These are phyloP conservation scores for Pelochelys cantorii DNA, from an alignment of 2,797 vertebrate genomes.

Conservation along the genomic window DNA sequence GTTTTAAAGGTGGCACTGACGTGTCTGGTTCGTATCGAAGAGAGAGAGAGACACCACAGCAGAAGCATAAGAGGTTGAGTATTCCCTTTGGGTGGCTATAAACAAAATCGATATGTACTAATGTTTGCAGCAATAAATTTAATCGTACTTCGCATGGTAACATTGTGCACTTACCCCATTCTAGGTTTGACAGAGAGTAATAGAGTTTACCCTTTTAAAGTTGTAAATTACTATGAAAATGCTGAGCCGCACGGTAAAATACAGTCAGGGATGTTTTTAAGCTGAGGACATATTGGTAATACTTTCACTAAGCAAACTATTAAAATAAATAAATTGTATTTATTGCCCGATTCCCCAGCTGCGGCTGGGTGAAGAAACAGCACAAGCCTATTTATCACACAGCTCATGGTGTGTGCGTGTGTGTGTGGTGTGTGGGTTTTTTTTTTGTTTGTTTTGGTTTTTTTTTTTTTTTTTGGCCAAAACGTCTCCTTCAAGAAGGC, in stretches of 20 bases:
- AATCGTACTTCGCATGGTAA: conserved; percentile 77
- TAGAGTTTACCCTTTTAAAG: conserved; percentile 83
- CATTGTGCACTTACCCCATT: conserved; percentile 78
- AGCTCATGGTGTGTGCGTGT: conserved; percentile 71
- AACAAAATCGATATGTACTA: conserved; percentile 83
- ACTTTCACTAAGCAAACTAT: conserved; percentile 83
- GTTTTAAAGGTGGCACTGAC: conserved; percentile 42
- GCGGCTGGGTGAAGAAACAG: conserved; percentile 69
- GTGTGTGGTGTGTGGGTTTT: too few relatives aligned
- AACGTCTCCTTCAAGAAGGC: conserved; percentile 70
- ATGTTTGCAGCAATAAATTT: conserved; percentile 82
- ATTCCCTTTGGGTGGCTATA: conserved; percentile 78
- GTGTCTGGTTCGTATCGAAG: conserved; percentile 26
- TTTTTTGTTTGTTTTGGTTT: too few relatives aligned
- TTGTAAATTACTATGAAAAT: conserved; percentile 84
- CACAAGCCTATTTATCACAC: conserved; percentile 76
- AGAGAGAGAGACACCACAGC: background rate
- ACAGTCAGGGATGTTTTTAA: conserved; percentile 79
- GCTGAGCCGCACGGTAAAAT: conserved; percentile 81
- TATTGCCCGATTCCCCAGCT: conserved; percentile 79
- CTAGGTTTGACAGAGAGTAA: conserved; percentile 80
- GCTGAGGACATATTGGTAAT: conserved; percentile 82
- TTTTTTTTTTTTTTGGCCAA: conserved; percentile 73
- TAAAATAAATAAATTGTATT: conserved; percentile 86
- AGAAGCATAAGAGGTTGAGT: conserved; percentile 66